A percentile compares a stretch with the other conserved stretches of the same genome.
phyloP scores from a whole-genome alignment of 30 jellyfish, hydroid and myxozoan genomes.

The Chrysaora quinquecirrha region DNA sequence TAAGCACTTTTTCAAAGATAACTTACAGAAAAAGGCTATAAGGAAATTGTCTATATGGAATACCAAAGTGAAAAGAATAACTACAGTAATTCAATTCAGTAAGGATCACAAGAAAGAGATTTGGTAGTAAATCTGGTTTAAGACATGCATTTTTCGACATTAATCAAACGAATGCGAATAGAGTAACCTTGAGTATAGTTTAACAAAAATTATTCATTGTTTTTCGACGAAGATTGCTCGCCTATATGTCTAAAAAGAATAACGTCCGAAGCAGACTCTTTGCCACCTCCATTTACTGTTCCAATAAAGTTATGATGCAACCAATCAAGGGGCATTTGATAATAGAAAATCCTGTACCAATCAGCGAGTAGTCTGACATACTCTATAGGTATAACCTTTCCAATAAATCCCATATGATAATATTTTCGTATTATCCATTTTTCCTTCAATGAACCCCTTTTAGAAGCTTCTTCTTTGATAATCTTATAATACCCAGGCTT shows the following conservation, averaged over 20 bases:
- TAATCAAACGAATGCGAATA: no score
- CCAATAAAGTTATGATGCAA: not conserved
- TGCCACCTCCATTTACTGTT: not conserved
- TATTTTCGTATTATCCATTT: no score
- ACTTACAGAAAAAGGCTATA: not conserved
- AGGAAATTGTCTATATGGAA: no score
- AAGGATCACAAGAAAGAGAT: no score
- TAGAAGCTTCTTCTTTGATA: not conserved
- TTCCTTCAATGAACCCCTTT: not conserved
- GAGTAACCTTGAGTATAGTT: no score
- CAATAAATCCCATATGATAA: not conserved
- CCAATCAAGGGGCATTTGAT: no score
- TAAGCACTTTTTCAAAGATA: not conserved
- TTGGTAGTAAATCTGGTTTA: not conserved
- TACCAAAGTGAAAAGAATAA: no score
- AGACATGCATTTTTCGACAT: not conserved
- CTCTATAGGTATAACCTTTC: not conserved
- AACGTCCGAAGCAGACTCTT: not conserved
- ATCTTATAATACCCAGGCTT: constrained; percentile 8
- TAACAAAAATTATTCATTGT: not conserved
- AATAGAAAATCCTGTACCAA: no score
- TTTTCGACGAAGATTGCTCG: not conserved
- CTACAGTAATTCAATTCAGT: no score
- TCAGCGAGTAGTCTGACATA: not conserved
- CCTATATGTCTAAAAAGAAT: not conserved